phyloP scores from a whole-genome alignment of 2,113 vertebrate species.

The Perognathus longimembris region DNA sequence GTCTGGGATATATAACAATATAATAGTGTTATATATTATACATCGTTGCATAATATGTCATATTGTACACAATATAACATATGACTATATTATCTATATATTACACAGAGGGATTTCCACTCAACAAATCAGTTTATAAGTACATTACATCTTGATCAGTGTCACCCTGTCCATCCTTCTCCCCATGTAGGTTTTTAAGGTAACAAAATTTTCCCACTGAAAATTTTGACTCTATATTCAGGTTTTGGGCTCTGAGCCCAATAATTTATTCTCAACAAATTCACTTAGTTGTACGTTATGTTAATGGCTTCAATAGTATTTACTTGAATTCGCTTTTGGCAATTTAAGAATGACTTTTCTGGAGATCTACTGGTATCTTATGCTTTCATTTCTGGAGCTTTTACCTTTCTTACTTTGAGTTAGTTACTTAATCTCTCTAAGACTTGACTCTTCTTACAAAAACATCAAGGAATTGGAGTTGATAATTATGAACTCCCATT shows the following conservation, averaged over 20 bases:
- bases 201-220: background rate
- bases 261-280: background rate
- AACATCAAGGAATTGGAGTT: background rate
- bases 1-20: no score
- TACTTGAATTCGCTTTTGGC: background rate
- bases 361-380: background rate
- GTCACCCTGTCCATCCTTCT: no score
- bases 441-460: background rate
- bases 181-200: background rate
- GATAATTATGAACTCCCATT: background rate
- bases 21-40: no score
- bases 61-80: no score
- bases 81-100: no score
- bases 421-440: background rate
- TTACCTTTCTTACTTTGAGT: background rate
- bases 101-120: no score
- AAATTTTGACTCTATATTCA: background rate
- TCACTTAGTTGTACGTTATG: background rate
- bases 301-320: background rate
- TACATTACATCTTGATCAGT: no score
- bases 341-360: background rate
- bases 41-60: no score
- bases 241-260: background rate
- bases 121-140: no score
- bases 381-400: background rate